These are phyloP conservation scores for Psettodes erumei DNA, from an alignment of 2,113 vertebrate species.

Conservation along the genomic window DNA sequence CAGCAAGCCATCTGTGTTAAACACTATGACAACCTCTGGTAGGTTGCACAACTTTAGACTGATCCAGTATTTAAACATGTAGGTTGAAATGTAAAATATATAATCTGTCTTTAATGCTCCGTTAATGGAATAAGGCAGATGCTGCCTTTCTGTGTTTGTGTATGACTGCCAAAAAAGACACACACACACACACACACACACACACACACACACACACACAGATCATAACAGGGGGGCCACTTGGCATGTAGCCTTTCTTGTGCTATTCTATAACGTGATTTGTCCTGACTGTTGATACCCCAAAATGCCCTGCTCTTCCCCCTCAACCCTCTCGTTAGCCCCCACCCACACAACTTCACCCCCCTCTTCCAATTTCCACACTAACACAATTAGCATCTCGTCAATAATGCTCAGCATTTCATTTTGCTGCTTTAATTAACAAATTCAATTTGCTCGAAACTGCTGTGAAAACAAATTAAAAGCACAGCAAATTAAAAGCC, in stretches of 20 bases:
- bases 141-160: slow-evolving; percentile 24
- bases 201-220: slow-evolving; percentile 77
- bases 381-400: slow-evolving; percentile 99
- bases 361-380: slow-evolving; percentile 89
- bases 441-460: slow-evolving; percentile 99
- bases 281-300: slow-evolving; percentile 92
- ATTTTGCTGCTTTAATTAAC: slow-evolving; percentile 99
- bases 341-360: slow-evolving; percentile 79
- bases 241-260: slow-evolving; percentile 81
- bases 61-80: background rate
- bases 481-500: slow-evolving; percentile 91
- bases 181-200: slow-evolving; percentile 68
- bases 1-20: background rate
- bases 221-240: slow-evolving; percentile 70
- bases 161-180: slow-evolving; percentile 51
- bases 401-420: slow-evolving; percentile 99
- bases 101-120: background rate
- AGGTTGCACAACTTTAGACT: background rate
- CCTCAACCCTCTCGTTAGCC: slow-evolving; percentile 74
- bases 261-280: slow-evolving; percentile 92
- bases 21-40: background rate
- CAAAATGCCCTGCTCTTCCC: slow-evolving; percentile 82
- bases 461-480: slow-evolving; percentile 99
- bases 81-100: background rate
- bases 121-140: slow-evolving; percentile 5